Evolutionary conservation across 1,140 invertebrate species (phyloP), one percentile per base, ranked within the genome.

Genomic region (Bursaphelenchus mucronatus): DNA sequence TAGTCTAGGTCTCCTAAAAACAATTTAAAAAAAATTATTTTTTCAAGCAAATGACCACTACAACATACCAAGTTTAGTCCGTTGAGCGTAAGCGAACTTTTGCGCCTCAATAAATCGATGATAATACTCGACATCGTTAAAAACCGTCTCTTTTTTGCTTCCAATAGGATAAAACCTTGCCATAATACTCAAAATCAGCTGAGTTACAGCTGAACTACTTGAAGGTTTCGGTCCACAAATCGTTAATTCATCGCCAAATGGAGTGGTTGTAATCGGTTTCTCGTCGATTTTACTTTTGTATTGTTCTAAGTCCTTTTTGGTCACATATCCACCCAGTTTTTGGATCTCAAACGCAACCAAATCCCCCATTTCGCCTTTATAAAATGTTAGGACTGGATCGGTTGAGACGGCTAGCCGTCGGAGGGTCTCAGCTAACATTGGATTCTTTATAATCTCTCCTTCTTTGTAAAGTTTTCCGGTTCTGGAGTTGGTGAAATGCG

Each of bases 101-200:
- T 92, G 89, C 0, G 91, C 86, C 82, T 97, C 94, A 13, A 88
- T 84, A 40, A 95, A 89, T 66, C 90, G 86, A 76, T 95, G 91
- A 81, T 89, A 91, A 0, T 85, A 81, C 0, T 88, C 59, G 11
- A 73, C 56, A 13, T 69, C 57, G 19, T 74, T 52, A 44, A 52
- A 75, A 17, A 67, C 0, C 30, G 52, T 62, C 8, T 21, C 39
- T 39, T 50, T n/a, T 47, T 70, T 50, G 46, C 53, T 70, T 9
- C 65, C 76, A 50, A 44, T 19, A 5, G 72, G 64, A 68, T 68
- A 76, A 21, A 78, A 68, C 21, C 61, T 70, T 76, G 65, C 53
- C 63, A 76, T 73, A 17, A 77, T 49, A 44, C 67, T 17, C 11
- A 75, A 15, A 50, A 76, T 69, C 5, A 76, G 58, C 50, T 76